A percentile compares a stretch with the other conserved stretches of the same genome.
phyloP scores from a whole-genome alignment of 2,888 invertebrate species.

The Drosophila picticornis region DNA sequence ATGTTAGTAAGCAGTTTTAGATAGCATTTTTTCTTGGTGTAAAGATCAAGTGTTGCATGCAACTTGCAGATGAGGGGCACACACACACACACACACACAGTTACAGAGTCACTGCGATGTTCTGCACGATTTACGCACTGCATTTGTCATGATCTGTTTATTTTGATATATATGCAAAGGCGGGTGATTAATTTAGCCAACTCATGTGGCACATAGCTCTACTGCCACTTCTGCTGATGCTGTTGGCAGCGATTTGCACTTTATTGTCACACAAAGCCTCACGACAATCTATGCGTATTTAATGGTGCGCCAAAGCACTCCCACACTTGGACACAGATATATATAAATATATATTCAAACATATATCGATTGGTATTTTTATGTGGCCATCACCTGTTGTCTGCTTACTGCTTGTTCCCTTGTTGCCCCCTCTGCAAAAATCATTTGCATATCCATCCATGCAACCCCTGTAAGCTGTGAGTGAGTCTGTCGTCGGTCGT shows the following conservation, averaged over 20 bases:
- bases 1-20: neutral
- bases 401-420: slow-evolving; percentile 20
- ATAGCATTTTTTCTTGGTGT: neutral
- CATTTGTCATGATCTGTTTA: slow-evolving; percentile 81
- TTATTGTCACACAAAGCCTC: slow-evolving; percentile 50
- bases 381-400: slow-evolving; percentile 73
- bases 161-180: slow-evolving; percentile 63
- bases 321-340: neutral
- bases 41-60: neutral
- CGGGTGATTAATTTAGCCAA: slow-evolving; percentile 68
- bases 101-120: slow-evolving; percentile 18
- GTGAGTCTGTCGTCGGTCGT: neutral
- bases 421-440: neutral
- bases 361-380: slow-evolving; percentile 65
- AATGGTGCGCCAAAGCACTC: slow-evolving; percentile 27
- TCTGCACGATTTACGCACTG: slow-evolving; percentile 64
- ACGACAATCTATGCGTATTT: slow-evolving; percentile 43
- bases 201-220: slow-evolving; percentile 16
- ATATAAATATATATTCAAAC: neutral
- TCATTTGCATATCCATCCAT: slow-evolving; percentile 69
- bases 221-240: slow-evolving; percentile 21
- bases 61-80: slow-evolving; percentile 44
- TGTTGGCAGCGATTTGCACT: slow-evolving; percentile 60
- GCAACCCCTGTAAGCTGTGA: slow-evolving; percentile 14
- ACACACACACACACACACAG: slow-evolving; percentile 15